A percentile compares a stretch with the other conserved stretches of the same genome.
phyloP scores from a whole-genome alignment of 1,140 invertebrate genomes.

The Potamilus streckersoni region DNA sequence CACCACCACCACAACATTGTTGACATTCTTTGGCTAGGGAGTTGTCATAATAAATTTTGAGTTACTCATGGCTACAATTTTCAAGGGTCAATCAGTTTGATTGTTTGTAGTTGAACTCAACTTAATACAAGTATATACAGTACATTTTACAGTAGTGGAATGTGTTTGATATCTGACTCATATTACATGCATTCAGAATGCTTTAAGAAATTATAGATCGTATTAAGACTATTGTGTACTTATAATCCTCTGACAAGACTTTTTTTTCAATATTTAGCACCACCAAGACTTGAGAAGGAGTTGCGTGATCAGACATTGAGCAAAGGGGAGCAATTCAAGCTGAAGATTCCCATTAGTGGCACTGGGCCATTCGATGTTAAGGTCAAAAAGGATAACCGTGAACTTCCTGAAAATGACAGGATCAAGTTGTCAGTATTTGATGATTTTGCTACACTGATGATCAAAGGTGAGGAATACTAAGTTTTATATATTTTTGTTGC shows the following conservation, averaged over 20 bases:
- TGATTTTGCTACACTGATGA: constrained; percentile 88
- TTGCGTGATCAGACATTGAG: constrained; percentile 61
- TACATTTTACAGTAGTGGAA: no score
- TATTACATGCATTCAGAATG: no score
- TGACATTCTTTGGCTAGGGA: no score
- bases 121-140: no score
- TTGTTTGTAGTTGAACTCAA: no score
- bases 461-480: constrained; percentile 57
- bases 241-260: neutral
- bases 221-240: neutral
- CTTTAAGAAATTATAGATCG: no score
- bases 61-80: no score
- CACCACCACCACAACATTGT: no score
- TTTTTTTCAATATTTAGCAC: constrained; percentile 72
- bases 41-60: no score
- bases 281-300: constrained; percentile 76
- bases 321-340: constrained; percentile 66
- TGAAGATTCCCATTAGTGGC: constrained; percentile 74
- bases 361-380: constrained; percentile 90
- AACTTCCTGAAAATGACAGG: constrained; percentile 80
- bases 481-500: no score
- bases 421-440: constrained; percentile 96
- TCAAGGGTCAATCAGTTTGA: no score
- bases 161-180: no score
- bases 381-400: constrained; percentile 84